A percentile compares a stretch with the other conserved stretches of the same genome.
phyloP scores from a whole-genome alignment of 2,113 vertebrate species.

The Atherinomorus stipes region DNA sequence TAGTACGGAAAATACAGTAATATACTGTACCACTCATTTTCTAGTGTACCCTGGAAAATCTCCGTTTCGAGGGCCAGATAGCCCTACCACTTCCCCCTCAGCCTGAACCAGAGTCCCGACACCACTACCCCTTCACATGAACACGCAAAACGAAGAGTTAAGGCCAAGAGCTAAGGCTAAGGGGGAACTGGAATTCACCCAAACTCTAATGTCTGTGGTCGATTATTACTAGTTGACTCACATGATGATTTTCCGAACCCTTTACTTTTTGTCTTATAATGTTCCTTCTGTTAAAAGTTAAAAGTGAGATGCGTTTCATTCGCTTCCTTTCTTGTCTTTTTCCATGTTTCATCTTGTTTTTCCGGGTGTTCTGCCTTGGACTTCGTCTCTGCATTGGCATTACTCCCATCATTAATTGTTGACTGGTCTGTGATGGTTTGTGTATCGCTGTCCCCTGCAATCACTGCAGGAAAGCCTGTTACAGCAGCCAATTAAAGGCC shows the following conservation, averaged over 20 bases:
- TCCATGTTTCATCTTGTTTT: neutral
- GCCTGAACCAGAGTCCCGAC: no score
- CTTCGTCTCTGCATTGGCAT: constrained; percentile 41
- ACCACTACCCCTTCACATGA: no score
- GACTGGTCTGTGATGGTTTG: constrained; percentile 20
- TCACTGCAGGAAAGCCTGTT: constrained; percentile 61
- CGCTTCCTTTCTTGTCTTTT: neutral
- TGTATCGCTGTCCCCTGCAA: constrained; percentile 36
- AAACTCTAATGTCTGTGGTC: neutral
- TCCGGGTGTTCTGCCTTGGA: constrained; percentile 26
- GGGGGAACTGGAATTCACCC: no score
- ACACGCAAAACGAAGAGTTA: no score
- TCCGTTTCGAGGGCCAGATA: no score
- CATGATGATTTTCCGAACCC: neutral
- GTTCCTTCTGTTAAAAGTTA: neutral
- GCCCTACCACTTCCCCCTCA: no score
- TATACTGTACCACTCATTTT: no score
- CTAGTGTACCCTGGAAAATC: no score
- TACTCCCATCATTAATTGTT: constrained; percentile 63
- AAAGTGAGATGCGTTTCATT: constrained; percentile 8
- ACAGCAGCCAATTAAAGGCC: constrained; percentile 68
- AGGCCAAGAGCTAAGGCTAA: no score
- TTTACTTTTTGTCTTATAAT: neutral
- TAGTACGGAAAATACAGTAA: no score
- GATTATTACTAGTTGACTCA: constrained; percentile 9